Percentiles rank a stretch among this genome's conserved stretches.
Evolutionary conservation across 2,113 vertebrate genomes (phyloP).

Genomic region (Rhea pennata): DNA sequence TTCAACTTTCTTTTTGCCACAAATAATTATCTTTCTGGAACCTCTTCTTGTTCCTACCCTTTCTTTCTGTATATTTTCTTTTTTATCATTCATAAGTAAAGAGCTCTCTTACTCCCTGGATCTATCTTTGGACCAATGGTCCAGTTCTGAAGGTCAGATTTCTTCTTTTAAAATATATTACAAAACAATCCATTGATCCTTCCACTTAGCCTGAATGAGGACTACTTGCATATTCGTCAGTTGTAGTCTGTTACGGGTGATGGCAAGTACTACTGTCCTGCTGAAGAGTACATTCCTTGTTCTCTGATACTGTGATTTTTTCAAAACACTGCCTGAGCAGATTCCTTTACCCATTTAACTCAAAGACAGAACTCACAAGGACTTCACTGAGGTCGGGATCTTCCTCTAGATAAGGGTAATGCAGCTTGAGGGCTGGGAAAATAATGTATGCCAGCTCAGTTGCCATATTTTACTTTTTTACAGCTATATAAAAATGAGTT

Average conservation of each 20-base stretch:
- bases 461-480: not conserved
- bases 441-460: not conserved
- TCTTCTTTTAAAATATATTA: not conserved
- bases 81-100: not conserved
- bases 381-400: not conserved
- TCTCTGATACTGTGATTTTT: not conserved
- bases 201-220: not conserved
- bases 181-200: not conserved
- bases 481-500: not conserved
- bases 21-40: not conserved
- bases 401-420: accelerated
- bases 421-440: not conserved
- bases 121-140: not conserved
- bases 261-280: not conserved
- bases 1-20: not conserved
- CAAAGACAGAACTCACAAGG: not conserved
- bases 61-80: not conserved
- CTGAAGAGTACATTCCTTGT: not conserved
- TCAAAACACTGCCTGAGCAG: not conserved
- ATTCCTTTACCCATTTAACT: not conserved
- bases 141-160: not conserved
- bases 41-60: not conserved
- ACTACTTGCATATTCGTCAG: not conserved
- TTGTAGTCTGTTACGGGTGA: not conserved
- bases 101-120: not conserved